These are phyloP conservation scores for Punctoribates punctum DNA, from an alignment of 2,888 invertebrate genomes.

Conservation along the genomic window DNA sequence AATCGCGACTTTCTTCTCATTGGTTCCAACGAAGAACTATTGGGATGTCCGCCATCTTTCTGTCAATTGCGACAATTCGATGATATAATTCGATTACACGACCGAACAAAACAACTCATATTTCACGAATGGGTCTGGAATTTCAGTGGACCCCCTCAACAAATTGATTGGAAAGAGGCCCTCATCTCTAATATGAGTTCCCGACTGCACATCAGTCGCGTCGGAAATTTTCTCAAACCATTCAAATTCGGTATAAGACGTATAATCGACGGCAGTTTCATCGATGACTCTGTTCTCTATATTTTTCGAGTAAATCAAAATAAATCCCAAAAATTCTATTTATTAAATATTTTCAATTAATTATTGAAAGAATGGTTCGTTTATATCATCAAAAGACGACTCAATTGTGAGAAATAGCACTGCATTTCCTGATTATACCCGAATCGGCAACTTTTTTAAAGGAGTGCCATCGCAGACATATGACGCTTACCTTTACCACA, in stretches of 20 bases:
- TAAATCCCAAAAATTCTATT: not conserved
- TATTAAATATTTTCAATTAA: not conserved
- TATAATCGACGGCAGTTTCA: slow-evolving; percentile 21
- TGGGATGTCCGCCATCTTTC: slow-evolving; percentile 20
- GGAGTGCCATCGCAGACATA: slow-evolving; percentile 4
- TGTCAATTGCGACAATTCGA: slow-evolving; percentile 4
- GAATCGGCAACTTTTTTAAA: not conserved
- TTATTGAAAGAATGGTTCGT: slow-evolving; percentile 5
- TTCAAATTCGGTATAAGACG: not conserved
- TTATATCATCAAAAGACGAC: not conserved
- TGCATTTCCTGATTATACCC: not conserved
- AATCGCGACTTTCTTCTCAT: slow-evolving; percentile 8
- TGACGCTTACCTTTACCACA: slow-evolving; percentile 5
- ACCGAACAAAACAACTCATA: not conserved
- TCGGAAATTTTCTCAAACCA: not conserved
- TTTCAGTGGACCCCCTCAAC: not conserved
- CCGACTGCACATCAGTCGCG: not conserved
- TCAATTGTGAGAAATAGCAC: not conserved
- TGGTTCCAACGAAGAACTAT: slow-evolving; percentile 4
- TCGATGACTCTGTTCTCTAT: not conserved
- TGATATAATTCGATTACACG: slow-evolving; percentile 18
- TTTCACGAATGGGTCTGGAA: slow-evolving; percentile 16
- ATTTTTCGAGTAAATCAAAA: not conserved
- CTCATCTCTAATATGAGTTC: not conserved
- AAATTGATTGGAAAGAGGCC: not conserved